phyloP scores from a whole-genome alignment of 2,113 vertebrate genomes.

The Gambusia affinis region DNA sequence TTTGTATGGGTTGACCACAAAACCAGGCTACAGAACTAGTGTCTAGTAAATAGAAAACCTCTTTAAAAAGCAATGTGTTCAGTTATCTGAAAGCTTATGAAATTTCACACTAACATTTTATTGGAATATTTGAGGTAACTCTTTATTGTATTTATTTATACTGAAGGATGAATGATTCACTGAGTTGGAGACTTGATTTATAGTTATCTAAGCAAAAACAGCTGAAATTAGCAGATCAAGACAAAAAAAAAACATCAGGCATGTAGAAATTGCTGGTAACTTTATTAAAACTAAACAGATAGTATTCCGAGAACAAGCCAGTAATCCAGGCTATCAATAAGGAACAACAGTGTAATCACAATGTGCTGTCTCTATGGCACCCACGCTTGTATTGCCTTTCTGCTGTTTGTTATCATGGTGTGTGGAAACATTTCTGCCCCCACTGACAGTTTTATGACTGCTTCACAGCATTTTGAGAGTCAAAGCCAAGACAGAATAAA shows the following conservation, averaged over 20 bases:
- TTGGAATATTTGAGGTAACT: slow-evolving; percentile 25
- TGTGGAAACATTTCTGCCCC: slow-evolving; percentile 60
- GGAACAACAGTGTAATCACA: slow-evolving; percentile 30
- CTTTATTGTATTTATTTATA: not conserved
- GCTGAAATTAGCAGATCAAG: not conserved
- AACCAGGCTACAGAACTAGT: slow-evolving; percentile 50
- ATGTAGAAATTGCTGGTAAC: slow-evolving; percentile 12
- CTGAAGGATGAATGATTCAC: not conserved
- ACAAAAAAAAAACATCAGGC: slow-evolving; percentile 1
- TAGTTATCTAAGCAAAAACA: not conserved
- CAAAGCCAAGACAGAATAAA: slow-evolving; percentile 49
- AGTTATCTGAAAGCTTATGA: slow-evolving; percentile 22
- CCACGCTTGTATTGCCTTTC: slow-evolving; percentile 50
- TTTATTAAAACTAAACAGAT: slow-evolving; percentile 29
- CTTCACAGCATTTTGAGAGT: slow-evolving; percentile 61
- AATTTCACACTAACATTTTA: not conserved
- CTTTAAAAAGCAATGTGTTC: slow-evolving; percentile 68
- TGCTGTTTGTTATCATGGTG: slow-evolving; percentile 60
- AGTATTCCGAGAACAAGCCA: slow-evolving; percentile 14
- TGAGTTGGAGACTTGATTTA: not conserved
- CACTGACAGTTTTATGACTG: slow-evolving; percentile 69
- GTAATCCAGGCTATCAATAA: slow-evolving; percentile 32
- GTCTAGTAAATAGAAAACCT: slow-evolving; percentile 63
- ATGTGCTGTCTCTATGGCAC: slow-evolving; percentile 56
- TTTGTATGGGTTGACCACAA: slow-evolving; percentile 42